phyloP scores from a whole-genome alignment of 2,888 invertebrate genomes.

The Lepidocyrtinus sp. region DNA sequence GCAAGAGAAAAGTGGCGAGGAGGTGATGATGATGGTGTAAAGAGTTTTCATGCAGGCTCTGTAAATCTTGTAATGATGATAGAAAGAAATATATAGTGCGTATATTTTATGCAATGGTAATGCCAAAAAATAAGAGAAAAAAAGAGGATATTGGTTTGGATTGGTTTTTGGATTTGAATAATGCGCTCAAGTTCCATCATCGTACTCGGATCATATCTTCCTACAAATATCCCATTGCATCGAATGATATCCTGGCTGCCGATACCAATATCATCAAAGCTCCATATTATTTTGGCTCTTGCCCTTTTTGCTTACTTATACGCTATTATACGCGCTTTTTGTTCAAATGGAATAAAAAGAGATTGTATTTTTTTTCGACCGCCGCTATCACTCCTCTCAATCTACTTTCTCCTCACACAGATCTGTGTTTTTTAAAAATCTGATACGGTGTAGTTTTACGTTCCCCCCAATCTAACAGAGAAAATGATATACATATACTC shows the following conservation, averaged over 20 bases:
- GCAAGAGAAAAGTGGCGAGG: slow-evolving; percentile 3
- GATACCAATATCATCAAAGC: slow-evolving; percentile 7
- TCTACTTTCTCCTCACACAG: slow-evolving; percentile 7
- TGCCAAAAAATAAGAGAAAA: slow-evolving; percentile 34
- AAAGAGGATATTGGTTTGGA: slow-evolving; percentile 52
- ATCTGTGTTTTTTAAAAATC: slow-evolving; percentile 33
- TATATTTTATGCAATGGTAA: slow-evolving; percentile 28
- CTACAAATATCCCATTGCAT: slow-evolving; percentile 9
- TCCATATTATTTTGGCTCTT: slow-evolving; percentile 46
- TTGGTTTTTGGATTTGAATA: slow-evolving; percentile 59
- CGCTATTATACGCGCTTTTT: neutral
- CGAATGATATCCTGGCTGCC: slow-evolving; percentile 6
- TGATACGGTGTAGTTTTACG: slow-evolving; percentile 15
- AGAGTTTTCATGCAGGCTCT: slow-evolving; percentile 25
- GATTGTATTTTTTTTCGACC: slow-evolving; percentile 16
- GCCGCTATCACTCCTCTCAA: slow-evolving; percentile 18
- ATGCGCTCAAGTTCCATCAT: slow-evolving; percentile 54
- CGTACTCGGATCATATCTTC: slow-evolving; percentile 34
- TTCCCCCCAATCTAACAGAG: neutral
- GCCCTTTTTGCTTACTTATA: slow-evolving; percentile 20
- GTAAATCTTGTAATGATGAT: slow-evolving; percentile 51
- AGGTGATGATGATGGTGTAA: slow-evolving; percentile 10
- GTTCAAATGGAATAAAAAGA: slow-evolving; percentile 20
- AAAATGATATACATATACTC: slow-evolving; percentile 13
- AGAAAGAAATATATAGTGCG: slow-evolving; percentile 27